Base-by-base conservation (phyloP, 2,888 invertebrate species). In the Caenorhabditis uteleia region DNA sequence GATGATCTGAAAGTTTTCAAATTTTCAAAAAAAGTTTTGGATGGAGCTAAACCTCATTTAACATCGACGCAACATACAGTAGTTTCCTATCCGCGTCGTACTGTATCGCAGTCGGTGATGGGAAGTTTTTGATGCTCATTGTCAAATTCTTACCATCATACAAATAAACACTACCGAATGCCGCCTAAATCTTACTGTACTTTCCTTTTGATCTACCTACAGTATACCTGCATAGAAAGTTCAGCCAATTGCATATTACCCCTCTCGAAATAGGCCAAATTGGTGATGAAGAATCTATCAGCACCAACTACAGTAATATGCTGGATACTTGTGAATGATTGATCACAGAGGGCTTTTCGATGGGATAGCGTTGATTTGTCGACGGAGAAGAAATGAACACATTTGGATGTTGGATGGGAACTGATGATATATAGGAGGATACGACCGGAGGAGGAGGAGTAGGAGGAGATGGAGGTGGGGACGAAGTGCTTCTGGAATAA, bases 221-320 rank as follows among this genome's bases (percentile, higher is more conserved):
- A 44, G 3, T 20, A 39, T 16, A 51, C 36, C 55, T 70, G 69
- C 36, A 70, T 29, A 6, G 60, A 36, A 23, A 70, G 45, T 43
- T 82, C 82, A 5, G 64, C 38, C 3, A 64, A 25, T 33, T 74
- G 71, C 18, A 62, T 23, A 49, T 48, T 60, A n/a, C 56, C 46
- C 7, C 51, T 48, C 8, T 47, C 21, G 48, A 75, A 79, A 39
- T 61, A 76, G 10, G 68, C 71, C 31, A 70, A 47, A 58, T 78
- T 79, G 3, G 77, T 74, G 31, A 80, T 26, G 51, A 79, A 74
- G 46, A 82, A 75, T 31, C 75, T 47, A 48, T 81, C 82, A 1
- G 80, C 70, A 0, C 77, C 79, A 10, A 79, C 71, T 1, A 73
- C 82, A 0, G 62, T 64, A 12, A 82, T 51, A 54, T 75, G 75